phyloP scores from a whole-genome alignment of 2,888 invertebrate species.

The Amblyteles armatorius region DNA sequence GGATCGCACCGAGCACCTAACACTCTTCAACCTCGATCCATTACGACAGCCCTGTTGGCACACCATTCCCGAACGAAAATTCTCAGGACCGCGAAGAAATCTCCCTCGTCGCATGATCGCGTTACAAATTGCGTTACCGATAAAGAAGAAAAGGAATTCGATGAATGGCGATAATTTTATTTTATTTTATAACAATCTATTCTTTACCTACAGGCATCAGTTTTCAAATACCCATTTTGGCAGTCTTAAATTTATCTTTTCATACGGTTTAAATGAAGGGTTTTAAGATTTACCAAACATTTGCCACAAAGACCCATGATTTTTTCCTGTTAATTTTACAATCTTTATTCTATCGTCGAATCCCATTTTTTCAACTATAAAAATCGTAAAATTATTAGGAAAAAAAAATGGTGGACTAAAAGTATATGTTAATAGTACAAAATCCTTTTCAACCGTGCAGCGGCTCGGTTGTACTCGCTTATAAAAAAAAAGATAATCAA shows the following conservation, averaged over 20 bases:
- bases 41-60: constrained; percentile 46
- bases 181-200: too few species aligned
- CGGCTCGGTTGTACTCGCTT: not conserved
- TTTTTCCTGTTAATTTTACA: too few species aligned
- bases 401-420: too few species aligned
- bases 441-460: not conserved
- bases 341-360: too few species aligned
- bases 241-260: not conserved
- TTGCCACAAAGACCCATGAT: too few species aligned
- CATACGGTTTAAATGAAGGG: not conserved
- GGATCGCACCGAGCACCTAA: constrained; percentile 45
- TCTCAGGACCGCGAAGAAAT: not conserved
- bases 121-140: not conserved
- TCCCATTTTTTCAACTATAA: too few species aligned
- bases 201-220: too few species aligned
- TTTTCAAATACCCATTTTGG: not conserved
- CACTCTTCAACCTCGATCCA: constrained; percentile 58
- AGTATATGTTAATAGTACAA: not conserved
- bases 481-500: not conserved
- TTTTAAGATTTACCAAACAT: too few species aligned
- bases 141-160: not conserved
- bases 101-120: constrained; percentile 11
- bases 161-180: too few species aligned
- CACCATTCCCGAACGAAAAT: constrained; percentile 12
- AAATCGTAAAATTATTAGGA: too few species aligned